Conservation (phyloP, 2,113 vertebrate species). For the Pedetes capensis region DNA sequence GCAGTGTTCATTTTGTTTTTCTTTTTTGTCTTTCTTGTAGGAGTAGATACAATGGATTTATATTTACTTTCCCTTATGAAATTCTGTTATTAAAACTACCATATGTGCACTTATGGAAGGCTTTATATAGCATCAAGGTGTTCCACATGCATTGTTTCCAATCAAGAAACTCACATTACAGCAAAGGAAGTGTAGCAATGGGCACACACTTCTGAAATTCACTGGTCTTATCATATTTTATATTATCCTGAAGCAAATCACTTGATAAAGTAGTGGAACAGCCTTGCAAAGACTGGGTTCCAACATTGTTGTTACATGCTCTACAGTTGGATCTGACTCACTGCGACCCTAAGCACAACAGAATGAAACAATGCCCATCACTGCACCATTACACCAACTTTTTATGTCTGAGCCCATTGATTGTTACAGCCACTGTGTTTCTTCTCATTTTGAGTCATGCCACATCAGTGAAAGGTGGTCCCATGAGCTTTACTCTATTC, state of each 20-base stretch:
- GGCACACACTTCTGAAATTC: neutral
- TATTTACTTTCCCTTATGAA: neutral
- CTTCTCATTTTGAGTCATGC: too few relatives aligned
- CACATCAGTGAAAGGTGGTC: too few relatives aligned
- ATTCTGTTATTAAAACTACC: neutral
- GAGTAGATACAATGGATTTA: neutral
- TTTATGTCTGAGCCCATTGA: too few relatives aligned
- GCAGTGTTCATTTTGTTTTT: neutral
- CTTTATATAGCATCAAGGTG: neutral
- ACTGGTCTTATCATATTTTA: neutral
- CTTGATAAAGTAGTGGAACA: too few relatives aligned
- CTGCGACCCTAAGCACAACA: too few relatives aligned
- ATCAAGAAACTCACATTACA: neutral
- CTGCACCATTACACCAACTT: too few relatives aligned
- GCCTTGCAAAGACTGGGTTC: neutral
- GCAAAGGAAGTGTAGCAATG: neutral
- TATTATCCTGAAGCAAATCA: neutral
- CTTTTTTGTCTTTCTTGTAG: too few relatives aligned
- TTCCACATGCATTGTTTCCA: neutral
- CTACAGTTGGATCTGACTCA: too few relatives aligned
- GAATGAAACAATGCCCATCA: too few relatives aligned
- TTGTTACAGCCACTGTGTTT: too few relatives aligned
- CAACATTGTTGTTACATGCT: too few relatives aligned
- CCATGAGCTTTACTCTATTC: too few relatives aligned
- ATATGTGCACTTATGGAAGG: neutral